Evolutionary conservation across 2,113 vertebrate species (phyloP), one percentile per base, ranked within the genome.

Genomic region (Nothoprocta pentlandii): DNA sequence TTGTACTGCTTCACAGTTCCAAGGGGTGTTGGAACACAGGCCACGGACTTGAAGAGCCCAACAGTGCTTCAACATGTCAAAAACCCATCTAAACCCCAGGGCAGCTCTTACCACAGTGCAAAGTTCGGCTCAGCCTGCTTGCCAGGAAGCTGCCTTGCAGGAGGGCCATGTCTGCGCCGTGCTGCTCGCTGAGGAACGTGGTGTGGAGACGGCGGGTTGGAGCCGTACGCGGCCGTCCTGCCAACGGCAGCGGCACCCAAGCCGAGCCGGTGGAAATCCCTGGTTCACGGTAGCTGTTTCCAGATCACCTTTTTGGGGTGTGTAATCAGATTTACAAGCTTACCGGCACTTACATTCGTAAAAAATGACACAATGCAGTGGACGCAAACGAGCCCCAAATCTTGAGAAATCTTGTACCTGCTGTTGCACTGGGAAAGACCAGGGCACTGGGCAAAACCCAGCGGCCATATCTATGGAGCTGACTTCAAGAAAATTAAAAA

Each of bases 381-480:
- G 92, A 47, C 2, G 34, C 53, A 90, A 94, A 92, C 41, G 73
- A 85, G 76, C 12, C 16, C 34, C 16, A 85, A 77, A 74, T 28
- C 46, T 74, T 77, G 56, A 95, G 85, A 93, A 85, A 92, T 63
- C 71, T 92, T 83, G 3, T 0, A 46, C 73, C 41, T 85, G 32
- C 64, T 88, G 32, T 79, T 64, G 42, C 90, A 85, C 66, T 76
- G 81, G 92, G 94, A 94, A 96, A 96, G 89, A 85, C 87, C 95
- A 87, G 21, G 41, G 81, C 19, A 44, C 32, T 28, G 96, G 95
- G 95, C 85, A 96, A 97, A 96, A 92, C 95, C 93, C 94, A 80
- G 87, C 1, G 0, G 76, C 91, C 93, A 80, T 74, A 74, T 58
- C 79, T 78, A 83, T 47, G 76, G 14, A 86, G 76, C 51, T 23